Conservation (phyloP, 2,113 vertebrate genomes). For the Proterorhinus semilunaris region DNA sequence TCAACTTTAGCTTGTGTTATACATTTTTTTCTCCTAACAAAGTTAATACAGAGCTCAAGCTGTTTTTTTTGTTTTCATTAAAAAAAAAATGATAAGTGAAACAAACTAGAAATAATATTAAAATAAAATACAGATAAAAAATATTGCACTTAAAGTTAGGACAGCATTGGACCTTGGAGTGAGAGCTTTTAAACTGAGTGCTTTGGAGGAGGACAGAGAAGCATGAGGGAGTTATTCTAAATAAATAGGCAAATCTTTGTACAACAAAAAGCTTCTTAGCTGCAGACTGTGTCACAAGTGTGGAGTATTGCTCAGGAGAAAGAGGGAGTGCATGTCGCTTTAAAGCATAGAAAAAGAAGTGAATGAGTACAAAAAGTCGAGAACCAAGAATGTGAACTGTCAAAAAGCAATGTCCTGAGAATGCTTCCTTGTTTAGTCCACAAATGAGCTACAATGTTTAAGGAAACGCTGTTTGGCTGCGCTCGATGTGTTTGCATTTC, state of each 20-base stretch:
- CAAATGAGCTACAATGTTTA: conserved; percentile 65
- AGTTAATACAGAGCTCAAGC: conserved; percentile 77
- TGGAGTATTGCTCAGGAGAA: conserved; percentile 53
- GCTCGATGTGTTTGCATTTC: conserved; percentile 22
- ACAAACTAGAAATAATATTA: conserved; percentile 66
- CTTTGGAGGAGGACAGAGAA: conserved; percentile 63
- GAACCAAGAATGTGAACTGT: conserved; percentile 62
- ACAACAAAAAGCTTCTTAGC: conserved; percentile 60
- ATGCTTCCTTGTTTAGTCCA: conserved; percentile 67
- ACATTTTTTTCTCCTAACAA: conserved; percentile 68
- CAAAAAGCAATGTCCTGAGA: conserved; percentile 76
- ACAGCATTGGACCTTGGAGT: conserved; percentile 72
- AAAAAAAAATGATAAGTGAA: conserved; percentile 65
- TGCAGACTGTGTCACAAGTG: conserved; percentile 37
- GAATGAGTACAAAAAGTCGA: conserved; percentile 47
- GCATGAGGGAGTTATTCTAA: conserved; percentile 82
- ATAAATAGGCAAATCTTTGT: conserved; percentile 87
- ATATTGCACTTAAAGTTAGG: conserved; percentile 93
- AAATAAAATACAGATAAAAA: conserved; percentile 61
- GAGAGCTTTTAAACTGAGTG: conserved; percentile 75
- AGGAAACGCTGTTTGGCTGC: conserved; percentile 60
- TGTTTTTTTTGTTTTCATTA: conserved; percentile 40
- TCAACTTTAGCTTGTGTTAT: conserved; percentile 69
- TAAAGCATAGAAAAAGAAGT: conserved; percentile 51
- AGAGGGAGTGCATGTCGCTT: conserved; percentile 68